Percentiles rank a stretch among this genome's conserved stretches.
Evolutionary conservation across 2,797 vertebrate genomes (phyloP).

Genomic region (Gobionotothen gibberifrons): DNA sequence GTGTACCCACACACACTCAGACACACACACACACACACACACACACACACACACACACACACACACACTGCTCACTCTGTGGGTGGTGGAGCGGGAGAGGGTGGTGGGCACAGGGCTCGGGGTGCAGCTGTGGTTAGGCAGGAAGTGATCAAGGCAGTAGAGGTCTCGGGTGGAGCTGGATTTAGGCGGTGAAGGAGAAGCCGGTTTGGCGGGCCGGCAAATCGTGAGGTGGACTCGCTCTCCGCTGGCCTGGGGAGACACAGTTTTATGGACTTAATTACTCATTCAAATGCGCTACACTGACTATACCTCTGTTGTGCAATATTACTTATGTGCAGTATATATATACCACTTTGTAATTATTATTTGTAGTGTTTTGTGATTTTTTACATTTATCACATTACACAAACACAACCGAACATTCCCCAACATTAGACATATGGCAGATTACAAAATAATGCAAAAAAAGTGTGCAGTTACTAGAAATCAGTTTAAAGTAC

Average conservation of each 20-base stretch:
- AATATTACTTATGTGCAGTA: no score
- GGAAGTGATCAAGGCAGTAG: slow-evolving; percentile 88
- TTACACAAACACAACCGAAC: no score
- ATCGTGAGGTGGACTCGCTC: slow-evolving; percentile 94
- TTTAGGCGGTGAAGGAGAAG: slow-evolving; percentile 84
- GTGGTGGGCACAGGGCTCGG: slow-evolving; percentile 90
- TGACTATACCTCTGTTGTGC: no score
- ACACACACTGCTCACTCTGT: slow-evolving; percentile 86
- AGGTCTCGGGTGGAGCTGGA: slow-evolving; percentile 89
- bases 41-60: background rate
- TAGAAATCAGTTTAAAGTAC: no score
- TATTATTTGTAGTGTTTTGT: no score
- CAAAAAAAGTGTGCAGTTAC: no score
- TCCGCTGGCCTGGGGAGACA: slow-evolving; percentile 89
- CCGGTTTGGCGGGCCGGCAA: slow-evolving; percentile 89
- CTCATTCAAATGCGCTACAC: background rate
- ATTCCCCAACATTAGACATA: no score
- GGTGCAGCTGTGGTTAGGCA: slow-evolving; percentile 85
- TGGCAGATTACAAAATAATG: no score
- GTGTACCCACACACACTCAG: background rate
- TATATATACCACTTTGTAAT: no score
- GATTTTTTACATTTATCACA: no score
- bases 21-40: background rate
- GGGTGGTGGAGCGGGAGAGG: slow-evolving; percentile 90
- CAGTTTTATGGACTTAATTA: background rate